A percentile compares a stretch with the other conserved stretches of the same genome.
These are phyloP conservation scores for Atta colombica DNA, from an alignment of 1,140 invertebrate genomes.

Conservation along the genomic window DNA sequence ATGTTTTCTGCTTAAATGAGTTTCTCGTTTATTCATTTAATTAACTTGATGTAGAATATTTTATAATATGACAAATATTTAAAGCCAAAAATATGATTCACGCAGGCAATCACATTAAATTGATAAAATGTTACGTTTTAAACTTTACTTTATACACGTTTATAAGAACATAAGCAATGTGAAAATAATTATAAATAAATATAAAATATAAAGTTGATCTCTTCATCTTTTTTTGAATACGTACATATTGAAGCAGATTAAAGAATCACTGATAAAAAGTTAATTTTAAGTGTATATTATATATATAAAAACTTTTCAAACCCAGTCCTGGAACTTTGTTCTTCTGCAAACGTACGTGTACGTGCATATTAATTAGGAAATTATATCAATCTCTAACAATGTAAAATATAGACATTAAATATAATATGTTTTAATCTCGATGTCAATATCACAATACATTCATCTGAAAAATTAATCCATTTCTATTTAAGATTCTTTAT, in stretches of 20 bases:
- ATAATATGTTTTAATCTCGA: constrained; percentile 59
- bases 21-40: background rate
- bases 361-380: constrained; percentile 47
- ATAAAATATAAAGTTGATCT: background rate
- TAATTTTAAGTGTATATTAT: background rate
- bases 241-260: background rate
- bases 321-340: constrained; percentile 1
- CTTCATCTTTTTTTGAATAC: background rate
- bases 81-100: background rate
- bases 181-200: background rate
- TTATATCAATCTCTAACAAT: constrained; percentile 40
- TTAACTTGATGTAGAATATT: constrained; percentile 9
- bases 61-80: background rate
- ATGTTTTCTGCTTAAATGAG: background rate
- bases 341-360: background rate
- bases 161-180: background rate
- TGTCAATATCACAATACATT: constrained; percentile 22
- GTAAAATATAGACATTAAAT: background rate
- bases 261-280: background rate
- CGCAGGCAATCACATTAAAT: background rate
- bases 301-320: constrained; percentile 26
- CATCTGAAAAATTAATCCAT: constrained; percentile 15
- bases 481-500: constrained; percentile 8
- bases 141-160: background rate
- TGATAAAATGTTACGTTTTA: background rate